Evolutionary conservation across 2,113 vertebrate species (phyloP), one percentile per base, ranked within the genome.

Genomic region (Colistium nudipinnis): DNA sequence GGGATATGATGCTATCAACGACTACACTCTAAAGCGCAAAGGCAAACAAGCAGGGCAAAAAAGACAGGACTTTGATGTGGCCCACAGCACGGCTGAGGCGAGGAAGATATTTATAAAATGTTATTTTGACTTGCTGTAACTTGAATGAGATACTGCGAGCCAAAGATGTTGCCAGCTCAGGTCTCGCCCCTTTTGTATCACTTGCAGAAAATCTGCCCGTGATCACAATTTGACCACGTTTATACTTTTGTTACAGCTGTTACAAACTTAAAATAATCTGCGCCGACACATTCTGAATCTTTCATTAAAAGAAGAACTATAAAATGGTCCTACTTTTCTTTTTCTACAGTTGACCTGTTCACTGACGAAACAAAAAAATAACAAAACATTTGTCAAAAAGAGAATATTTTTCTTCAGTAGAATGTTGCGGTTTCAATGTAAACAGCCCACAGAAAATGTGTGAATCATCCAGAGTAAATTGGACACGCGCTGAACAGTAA

Each of bases 91-190:
- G 66, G 43, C 62, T 51, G 64, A 73, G 13, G 8, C 8, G 45
- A 13, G 16, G 2, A 56, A 43, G 9, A 33, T 39, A 31, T 16
- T 55, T 27, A 28, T 36, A 35, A 13, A 52, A 35, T 39, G 24
- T 49, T 67, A 38, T 62, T 81, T 79, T 69, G 56, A 82, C 74
- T 74, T 48, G 30, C n/a, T 39, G 38, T 39, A 17, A 16, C 66
- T 70, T 60, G 22, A 64, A 74, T 57, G 12, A 43, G 54, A 62
- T 19, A 19, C 51, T 57, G 36, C 17, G 36, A 66, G 41, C 12
- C 59, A 56, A 76, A 56, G 28, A 55, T 54, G 22, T 12, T 44
- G 33, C 60, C 59, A 61, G 62, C 65, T 22, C 17, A 44, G 31
- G 38, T 62, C 70, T 45, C 24, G 51, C 16, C 47, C 62, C n/a